phyloP scores from a whole-genome alignment of 2,888 invertebrate species.

The Drosophila conformis region DNA sequence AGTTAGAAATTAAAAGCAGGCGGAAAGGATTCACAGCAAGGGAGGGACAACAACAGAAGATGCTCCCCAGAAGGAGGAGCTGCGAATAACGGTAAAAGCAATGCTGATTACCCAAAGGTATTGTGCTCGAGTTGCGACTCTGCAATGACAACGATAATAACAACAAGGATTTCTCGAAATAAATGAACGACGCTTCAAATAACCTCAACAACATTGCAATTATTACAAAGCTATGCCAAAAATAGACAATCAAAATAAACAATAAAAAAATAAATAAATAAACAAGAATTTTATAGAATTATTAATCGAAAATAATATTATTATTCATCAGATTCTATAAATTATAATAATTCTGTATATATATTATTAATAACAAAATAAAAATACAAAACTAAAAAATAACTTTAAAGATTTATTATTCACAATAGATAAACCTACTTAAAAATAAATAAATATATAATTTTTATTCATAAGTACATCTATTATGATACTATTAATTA shows the following conservation, averaged over 20 bases:
- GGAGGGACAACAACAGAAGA: conserved; percentile 27
- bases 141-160: conserved; percentile 16
- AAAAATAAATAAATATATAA: too few relatives aligned
- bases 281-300: not conserved
- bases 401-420: too few relatives aligned
- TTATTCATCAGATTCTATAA: too few relatives aligned
- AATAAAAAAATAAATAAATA: not conserved
- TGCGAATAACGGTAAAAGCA: conserved; percentile 43
- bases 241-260: not conserved
- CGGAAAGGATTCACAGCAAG: conserved; percentile 40
- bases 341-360: too few relatives aligned
- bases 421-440: too few relatives aligned
- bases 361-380: too few relatives aligned
- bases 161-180: not conserved
- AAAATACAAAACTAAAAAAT: too few relatives aligned
- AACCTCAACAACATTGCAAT: not conserved
- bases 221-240: not conserved
- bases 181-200: conserved; percentile 14
- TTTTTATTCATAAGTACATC: too few relatives aligned
- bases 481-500: too few relatives aligned
- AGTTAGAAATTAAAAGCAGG: conserved; percentile 51
- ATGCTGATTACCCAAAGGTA: conserved; percentile 77
- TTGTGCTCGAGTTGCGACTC: conserved; percentile 15
- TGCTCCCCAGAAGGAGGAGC: conserved; percentile 41
- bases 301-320: not conserved